phyloP scores from a whole-genome alignment of 2,888 invertebrate genomes.

The Patella pellucida region DNA sequence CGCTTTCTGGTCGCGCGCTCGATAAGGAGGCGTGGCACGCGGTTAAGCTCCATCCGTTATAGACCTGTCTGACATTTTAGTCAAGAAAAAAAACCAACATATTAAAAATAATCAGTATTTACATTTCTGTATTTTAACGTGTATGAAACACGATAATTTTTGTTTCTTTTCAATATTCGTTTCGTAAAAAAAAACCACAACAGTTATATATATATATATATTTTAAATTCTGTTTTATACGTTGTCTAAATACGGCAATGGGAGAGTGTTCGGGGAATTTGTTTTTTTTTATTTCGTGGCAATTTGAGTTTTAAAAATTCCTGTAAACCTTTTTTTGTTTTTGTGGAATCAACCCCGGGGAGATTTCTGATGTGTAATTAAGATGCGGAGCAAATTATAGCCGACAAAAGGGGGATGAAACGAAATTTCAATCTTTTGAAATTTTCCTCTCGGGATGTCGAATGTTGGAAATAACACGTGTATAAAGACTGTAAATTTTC shows the following conservation, averaged over 20 bases:
- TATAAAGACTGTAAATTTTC: neutral
- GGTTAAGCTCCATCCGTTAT: neutral
- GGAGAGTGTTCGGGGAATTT: too few species aligned
- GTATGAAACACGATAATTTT: neutral
- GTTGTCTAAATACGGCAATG: too few species aligned
- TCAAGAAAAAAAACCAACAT: too few species aligned
- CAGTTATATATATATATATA: too few species aligned
- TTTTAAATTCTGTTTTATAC: too few species aligned
- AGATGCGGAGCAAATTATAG: neutral
- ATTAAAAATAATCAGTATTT: neutral
- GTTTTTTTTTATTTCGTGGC: too few species aligned
- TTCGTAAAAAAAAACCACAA: too few species aligned
- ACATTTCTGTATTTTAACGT: neutral
- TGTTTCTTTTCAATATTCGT: neutral
- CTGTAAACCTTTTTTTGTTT: neutral
- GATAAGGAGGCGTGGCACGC: neutral
- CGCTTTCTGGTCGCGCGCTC: too few species aligned
- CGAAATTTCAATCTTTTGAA: conserved; percentile 5
- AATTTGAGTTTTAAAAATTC: neutral
- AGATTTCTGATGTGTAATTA: neutral
- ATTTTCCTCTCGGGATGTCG: neutral
- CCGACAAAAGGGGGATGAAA: neutral
- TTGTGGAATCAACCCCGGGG: neutral
- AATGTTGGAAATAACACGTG: neutral
- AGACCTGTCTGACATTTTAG: too few species aligned